A percentile compares a stretch with the other conserved stretches of the same genome.
These are phyloP conservation scores for Astur gentilis DNA, from an alignment of 2,113 vertebrate species.

Conservation along the genomic window DNA sequence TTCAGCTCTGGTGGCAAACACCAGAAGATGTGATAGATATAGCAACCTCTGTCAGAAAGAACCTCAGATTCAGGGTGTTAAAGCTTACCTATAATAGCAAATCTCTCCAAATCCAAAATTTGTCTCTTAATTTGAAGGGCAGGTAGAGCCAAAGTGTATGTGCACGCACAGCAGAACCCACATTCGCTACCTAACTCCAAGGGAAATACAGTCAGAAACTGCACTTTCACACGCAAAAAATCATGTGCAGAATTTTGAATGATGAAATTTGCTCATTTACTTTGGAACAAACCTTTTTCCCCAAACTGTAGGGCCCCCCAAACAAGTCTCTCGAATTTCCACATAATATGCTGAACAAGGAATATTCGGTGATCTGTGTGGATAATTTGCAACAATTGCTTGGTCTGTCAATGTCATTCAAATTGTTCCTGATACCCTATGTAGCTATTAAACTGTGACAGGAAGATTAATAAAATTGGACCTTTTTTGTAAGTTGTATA, in stretches of 20 bases:
- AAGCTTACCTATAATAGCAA: not conserved
- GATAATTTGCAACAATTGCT: not conserved
- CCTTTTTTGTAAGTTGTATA: not conserved
- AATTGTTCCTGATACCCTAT: not conserved
- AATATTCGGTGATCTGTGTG: not conserved
- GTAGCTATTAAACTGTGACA: not conserved
- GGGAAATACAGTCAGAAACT: not conserved
- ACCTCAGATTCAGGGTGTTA: not conserved
- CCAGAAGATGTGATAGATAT: not conserved
- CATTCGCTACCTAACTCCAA: not conserved
- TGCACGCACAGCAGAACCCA: not conserved
- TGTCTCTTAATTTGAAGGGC: not conserved
- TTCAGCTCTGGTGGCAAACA: not conserved
- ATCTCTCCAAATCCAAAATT: not conserved
- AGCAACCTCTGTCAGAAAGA: not conserved
- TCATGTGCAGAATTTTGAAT: rapidly evolving
- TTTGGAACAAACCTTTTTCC: not conserved
- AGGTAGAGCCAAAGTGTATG: not conserved
- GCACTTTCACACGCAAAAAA: not conserved
- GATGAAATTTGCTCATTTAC: not conserved
- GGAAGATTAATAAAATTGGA: not conserved
- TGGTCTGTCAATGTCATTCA: not conserved
- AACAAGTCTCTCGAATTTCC: not conserved
- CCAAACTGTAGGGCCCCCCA: not conserved
- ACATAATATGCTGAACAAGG: not conserved